Evolutionary conservation across 2,888 invertebrate species (phyloP).

Genomic region (Hybos culiciformis): DNA sequence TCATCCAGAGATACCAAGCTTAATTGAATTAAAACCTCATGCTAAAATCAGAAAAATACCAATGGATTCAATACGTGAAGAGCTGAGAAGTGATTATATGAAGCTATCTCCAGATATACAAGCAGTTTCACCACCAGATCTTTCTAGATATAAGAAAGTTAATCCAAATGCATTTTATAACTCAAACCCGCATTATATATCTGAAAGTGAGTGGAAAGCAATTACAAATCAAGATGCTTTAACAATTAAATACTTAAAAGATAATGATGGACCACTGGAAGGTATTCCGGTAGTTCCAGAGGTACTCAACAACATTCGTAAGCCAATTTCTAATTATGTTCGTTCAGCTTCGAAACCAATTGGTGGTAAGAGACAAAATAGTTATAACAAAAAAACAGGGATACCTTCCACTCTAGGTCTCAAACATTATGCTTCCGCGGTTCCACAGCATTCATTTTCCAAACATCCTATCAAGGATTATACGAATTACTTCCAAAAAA

Average conservation of each 20-base stretch:
- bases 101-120: slow-evolving; percentile 11
- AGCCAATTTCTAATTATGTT: slow-evolving; percentile 9
- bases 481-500: slow-evolving; percentile 25
- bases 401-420: slow-evolving; percentile 38
- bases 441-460: slow-evolving; percentile 14
- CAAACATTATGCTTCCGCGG: slow-evolving; percentile 33
- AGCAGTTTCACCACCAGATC: slow-evolving; percentile 18
- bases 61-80: slow-evolving; percentile 28
- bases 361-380: slow-evolving; percentile 1
- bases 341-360: slow-evolving; percentile 23
- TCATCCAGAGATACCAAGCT: slow-evolving; percentile 28
- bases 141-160: slow-evolving; percentile 15
- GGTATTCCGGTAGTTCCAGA: slow-evolving; percentile 18
- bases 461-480: slow-evolving; percentile 21
- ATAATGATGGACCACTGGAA: no score
- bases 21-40: slow-evolving; percentile 31
- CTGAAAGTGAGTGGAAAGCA: slow-evolving; percentile 30
- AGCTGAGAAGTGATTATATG: slow-evolving; percentile 19
- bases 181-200: slow-evolving; percentile 19
- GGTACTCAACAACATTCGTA: slow-evolving; percentile 19
- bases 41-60: slow-evolving; percentile 30
- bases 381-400: slow-evolving; percentile 25
- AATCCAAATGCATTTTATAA: slow-evolving; percentile 10
- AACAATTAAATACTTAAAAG: not conserved
- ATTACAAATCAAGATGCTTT: slow-evolving; percentile 15